phyloP scores from a whole-genome alignment of 2,888 invertebrate genomes.

The Parnassius mnemosyne region DNA sequence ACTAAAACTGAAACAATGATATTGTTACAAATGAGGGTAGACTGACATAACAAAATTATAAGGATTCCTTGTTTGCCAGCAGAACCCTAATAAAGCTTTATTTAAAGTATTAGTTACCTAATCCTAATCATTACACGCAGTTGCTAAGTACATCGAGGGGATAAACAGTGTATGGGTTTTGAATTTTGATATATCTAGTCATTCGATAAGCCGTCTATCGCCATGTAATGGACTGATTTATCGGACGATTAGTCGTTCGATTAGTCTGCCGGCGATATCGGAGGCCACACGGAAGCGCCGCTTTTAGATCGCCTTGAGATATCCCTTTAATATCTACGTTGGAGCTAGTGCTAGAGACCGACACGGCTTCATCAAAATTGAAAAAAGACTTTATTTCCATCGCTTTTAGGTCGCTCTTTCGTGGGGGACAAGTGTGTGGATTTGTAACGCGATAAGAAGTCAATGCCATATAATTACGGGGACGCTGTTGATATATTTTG shows the following conservation, averaged over 20 bases:
- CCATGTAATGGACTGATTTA: constrained; percentile 26
- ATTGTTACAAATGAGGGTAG: too few species aligned
- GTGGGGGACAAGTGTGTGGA: background rate
- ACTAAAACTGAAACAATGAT: too few species aligned
- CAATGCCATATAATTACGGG: constrained; percentile 18
- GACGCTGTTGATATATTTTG: constrained; percentile 14
- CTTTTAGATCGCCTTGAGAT: constrained; percentile 31
- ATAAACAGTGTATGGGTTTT: background rate
- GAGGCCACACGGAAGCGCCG: constrained; percentile 46
- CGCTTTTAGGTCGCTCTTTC: background rate
- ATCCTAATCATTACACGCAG: background rate
- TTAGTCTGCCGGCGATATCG: constrained; percentile 33
- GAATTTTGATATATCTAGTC: constrained; percentile 2
- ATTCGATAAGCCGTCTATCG: constrained; percentile 6
- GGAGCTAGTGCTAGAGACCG: background rate
- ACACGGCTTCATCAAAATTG: background rate
- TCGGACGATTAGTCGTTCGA: constrained; percentile 30
- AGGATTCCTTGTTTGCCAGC: too few species aligned
- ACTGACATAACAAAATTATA: too few species aligned
- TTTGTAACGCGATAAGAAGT: constrained; percentile 17
- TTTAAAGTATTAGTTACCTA: too few species aligned
- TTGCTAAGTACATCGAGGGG: background rate
- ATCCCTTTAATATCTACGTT: constrained; percentile 18
- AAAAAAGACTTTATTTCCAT: background rate
- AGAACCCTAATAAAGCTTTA: too few species aligned